phyloP scores from a whole-genome alignment of 2,797 vertebrate genomes.

The Austrolebias charrua region DNA sequence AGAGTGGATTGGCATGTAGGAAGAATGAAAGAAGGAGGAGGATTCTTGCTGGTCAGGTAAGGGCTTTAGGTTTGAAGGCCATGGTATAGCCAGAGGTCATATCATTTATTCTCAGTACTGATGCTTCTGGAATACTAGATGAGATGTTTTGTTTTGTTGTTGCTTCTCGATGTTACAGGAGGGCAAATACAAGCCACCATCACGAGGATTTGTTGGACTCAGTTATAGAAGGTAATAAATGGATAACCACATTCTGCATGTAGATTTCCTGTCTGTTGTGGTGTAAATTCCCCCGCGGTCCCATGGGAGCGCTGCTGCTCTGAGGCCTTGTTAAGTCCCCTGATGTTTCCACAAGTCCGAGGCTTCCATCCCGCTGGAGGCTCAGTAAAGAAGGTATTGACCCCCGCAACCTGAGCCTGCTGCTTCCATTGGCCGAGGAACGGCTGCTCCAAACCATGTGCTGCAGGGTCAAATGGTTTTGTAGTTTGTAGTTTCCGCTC shows the following conservation, averaged over 20 bases:
- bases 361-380: conserved; percentile 63
- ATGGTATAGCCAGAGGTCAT: conserved; percentile 67
- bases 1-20: conserved; percentile 50
- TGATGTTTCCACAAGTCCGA: conserved; percentile 48
- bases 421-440: conserved; percentile 54
- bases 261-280: conserved; percentile 23
- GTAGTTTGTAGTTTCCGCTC: conserved; percentile 75
- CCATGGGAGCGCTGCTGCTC: conserved; percentile 50
- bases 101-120: conserved; percentile 69
- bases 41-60: conserved; percentile 63
- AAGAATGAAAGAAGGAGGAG: conserved; percentile 54
- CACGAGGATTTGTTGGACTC: conserved; percentile 45
- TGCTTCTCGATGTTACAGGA: conserved; percentile 22
- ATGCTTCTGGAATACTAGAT: conserved; percentile 56
- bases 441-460: conserved; percentile 51
- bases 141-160: conserved; percentile 22
- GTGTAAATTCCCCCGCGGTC: conserved; percentile 8
- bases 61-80: conserved; percentile 75
- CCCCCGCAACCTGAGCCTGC: conserved; percentile 59
- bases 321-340: conserved; percentile 60
- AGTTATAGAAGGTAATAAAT: conserved; percentile 68
- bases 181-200: conserved; percentile 26
- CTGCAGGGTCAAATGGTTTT: conserved; percentile 77
- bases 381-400: conserved; percentile 70
- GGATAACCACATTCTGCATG: conserved; percentile 59